Evolutionary conservation across 2,113 vertebrate species (phyloP).

Genomic region (Cynopterus brachyotis): DNA sequence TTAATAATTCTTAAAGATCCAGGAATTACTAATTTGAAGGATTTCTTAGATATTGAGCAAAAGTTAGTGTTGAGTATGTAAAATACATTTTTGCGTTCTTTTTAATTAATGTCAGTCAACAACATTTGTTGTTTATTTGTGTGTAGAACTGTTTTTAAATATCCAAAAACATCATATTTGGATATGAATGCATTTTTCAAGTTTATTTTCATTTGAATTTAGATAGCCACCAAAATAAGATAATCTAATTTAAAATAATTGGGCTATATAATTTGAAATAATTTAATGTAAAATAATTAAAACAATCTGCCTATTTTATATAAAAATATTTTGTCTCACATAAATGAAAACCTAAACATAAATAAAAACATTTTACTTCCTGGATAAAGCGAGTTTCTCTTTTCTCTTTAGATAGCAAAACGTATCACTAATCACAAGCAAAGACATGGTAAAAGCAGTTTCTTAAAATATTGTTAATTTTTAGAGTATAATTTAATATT

Average conservation of each 20-base stretch:
- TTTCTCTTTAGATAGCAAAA: neutral
- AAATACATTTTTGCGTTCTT: neutral
- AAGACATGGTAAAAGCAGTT: neutral
- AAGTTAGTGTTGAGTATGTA: neutral
- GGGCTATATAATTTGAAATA: neutral
- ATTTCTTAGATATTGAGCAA: neutral
- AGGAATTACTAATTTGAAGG: neutral
- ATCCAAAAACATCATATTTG: neutral
- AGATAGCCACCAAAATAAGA: neutral
- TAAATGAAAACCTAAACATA: neutral
- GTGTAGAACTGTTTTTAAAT: neutral
- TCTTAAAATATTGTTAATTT: neutral
- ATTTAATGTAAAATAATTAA: neutral
- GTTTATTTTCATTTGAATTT: neutral
- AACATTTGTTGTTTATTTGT: neutral
- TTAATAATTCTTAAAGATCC: neutral
- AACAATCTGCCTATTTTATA: neutral
- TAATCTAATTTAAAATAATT: neutral
- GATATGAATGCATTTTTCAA: neutral
- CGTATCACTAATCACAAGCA: neutral
- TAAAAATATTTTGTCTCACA: neutral
- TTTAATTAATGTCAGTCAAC: neutral
- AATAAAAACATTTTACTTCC: too few species aligned
- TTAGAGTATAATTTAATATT: neutral
- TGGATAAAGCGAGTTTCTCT: neutral